Base-by-base conservation (phyloP, 2,888 invertebrate genomes). In the Leucozona laternaria region DNA sequence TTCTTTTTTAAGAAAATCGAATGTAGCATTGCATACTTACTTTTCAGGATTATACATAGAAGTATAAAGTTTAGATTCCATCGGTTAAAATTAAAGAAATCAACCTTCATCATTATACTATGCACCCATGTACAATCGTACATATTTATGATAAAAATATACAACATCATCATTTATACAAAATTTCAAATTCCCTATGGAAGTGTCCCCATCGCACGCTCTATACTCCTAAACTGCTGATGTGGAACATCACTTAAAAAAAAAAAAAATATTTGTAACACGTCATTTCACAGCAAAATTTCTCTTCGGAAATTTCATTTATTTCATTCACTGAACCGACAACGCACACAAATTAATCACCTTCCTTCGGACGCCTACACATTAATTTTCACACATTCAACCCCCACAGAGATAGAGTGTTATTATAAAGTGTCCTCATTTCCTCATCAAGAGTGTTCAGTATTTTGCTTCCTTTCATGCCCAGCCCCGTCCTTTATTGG, bases 341-440 rank as follows among this genome's bases (percentile, higher is more conserved):
- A 64, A 76, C 76, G 43, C 70, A 85, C 72, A 85, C 80, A 85
- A 72, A 85, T 76, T 85, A 85, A 85, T 85, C 80, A 77, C 66
- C 55, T 66, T 60, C 80, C 68, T 60, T 64, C 80, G 71, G 66
- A 66, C 57, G 48, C 73, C 45, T 22, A 68, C 48, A 68, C 48
- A 31, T 20, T 34, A 53, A 34, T 28, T 28, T 28, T 45, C 22
- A 40, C 68, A 68, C 34, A 68, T 68, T 10, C 53, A 37, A 68
- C 22, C 53, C 53, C 34, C 4, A 50, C 3, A 22, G 31, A 7
- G 31, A 1, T 31, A 31, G 7, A 60, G 72, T 28, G 13, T 68
- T 60, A 78, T 78, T 50, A 62, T 75, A 83, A 68, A 68, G 76
- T 76, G 79, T 77, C 80, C 83, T 70, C 70, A 55, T 76, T 84